Base-by-base conservation (phyloP, 2,113 vertebrate genomes). In the Ranitomeya variabilis region DNA sequence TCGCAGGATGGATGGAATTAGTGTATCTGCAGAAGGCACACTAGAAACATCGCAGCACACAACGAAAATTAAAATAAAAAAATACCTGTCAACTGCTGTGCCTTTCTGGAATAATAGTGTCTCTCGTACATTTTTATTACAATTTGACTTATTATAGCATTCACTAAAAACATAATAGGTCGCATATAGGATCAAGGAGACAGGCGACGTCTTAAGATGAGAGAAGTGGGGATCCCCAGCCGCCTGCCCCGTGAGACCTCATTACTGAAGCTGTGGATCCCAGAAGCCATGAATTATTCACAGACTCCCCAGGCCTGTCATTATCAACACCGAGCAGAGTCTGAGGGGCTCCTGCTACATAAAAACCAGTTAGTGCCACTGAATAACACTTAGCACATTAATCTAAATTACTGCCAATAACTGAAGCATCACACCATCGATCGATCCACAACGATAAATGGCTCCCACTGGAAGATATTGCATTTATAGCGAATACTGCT, bases 231-330 rank as follows among this genome's bases (percentile, higher is more conserved):
- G 79, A 59, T 57, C 81, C 78, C 21, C n/a, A 26, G 45, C 66
- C 73, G n/a, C 71, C 87, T 16, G 80, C 87, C 94, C 93, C 94
- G 87, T 80, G 94, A 95, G 96, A 95, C 90, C 95, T 95, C 95
- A 95, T 96, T 95, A 95, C 90, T 90, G 90, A 86, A 79, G 89
- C 91, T 89, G 88, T 85, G 91, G 66, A 89, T 91, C 93, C 91
- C 88, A 90, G 90, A 85, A 88, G 92, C 87, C 91, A 92, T 93
- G 90, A 93, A 94, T 95, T 92, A 95, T 94, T 95, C 91, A 94
- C 92, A 73, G 86, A 87, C 81, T 91, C 86, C 79, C 91, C 85
- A 73, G 86, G 90, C 87, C 90, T 91, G 85, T 91, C 90, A 93
- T 90, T 89, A 91, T 66, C 89, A 90, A 85, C 88, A 90, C 18